Evolutionary conservation across 2,888 invertebrate species (phyloP), one percentile per base, ranked within the genome.

Genomic region (Drosophila pseudotakahashii): DNA sequence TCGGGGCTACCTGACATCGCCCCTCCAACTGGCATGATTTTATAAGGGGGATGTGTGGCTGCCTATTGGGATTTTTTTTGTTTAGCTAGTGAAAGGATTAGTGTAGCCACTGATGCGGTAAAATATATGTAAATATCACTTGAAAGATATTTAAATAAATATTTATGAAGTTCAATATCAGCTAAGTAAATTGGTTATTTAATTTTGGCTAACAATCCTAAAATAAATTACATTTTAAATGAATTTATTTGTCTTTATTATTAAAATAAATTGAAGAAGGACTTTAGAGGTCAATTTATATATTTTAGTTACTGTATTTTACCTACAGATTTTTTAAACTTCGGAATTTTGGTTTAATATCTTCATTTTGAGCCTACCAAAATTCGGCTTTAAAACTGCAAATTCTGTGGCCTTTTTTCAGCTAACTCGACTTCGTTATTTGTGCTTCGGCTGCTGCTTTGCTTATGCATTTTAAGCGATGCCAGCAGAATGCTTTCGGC

Each of bases 401-500:
- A 36, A 19, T 32, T 36, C 16, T 13, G 32, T 3, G 13, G 7
- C 7, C 51, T 19, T 16, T 42, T 41, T 42, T 32, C 26, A 37
- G 54, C 54, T 71, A 55, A 70, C 59, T 59, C 81, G 77, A 78
- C 75, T 81, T 81, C 50, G 69, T 79, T 77, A 67, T 79, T 81
- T 85, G 77, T 59, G 60, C 52, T 62, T 71, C 39, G 37, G 67
- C 77, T 85, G 60, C 71, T 75, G 72, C 71, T 62, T 68, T 57
- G 77, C 69, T 81, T 78, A 75, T 84, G 82, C 78, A 81, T 85
- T 75, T 83, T 68, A 73, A 73, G 79, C 73, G 62, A 70, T 75
- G 77, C 75, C 69, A 58, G 61, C 81, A 76, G 84, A 83, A 73
- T 66, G 88, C 78, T 80, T 72, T 78, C 76, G 83, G 88, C 83